Base-by-base conservation (phyloP, 1,140 invertebrate species). In the Orius insidiosus region DNA sequence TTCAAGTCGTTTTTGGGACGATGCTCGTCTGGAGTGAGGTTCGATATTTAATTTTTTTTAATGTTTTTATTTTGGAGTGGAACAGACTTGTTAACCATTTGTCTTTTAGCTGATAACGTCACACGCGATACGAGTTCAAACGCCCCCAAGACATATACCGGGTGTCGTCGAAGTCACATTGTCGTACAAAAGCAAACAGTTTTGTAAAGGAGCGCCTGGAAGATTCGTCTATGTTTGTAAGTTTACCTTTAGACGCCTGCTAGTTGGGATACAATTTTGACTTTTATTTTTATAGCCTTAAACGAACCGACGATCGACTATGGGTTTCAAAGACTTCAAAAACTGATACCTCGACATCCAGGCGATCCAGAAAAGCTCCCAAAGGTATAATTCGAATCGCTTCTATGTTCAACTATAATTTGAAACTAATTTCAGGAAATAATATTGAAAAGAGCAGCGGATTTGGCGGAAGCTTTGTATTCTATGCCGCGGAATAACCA, bases 21-120 rank as follows among this genome's bases (percentile, higher is more conserved):
- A 94, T 95, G 83, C 68, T 96, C 5, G 94, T 98, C n/a, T 99
- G 94, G 93, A 96, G 90, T 63, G 96, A 98, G 79, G 87, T 93
- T 61, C 73, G 35, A 36, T 36, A 36, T 36, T 36, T 36, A 15
- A 15, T 15, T 36, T 40, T 40, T 40, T 13, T 13, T n/a, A 3
- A 9, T 11, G 35, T 36, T n/a, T n/a, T 11, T n/a, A 36, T n/a
- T 36, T 3, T 36, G 3, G 14, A 36, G n/a, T 11, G 35, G 9
- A n/a, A 36, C 5, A 36, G n/a, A n/a, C 14, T 3, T 11, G 35
- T 36, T 15, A 41, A 41, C 15, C n/a, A 13, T 41, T 16, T 13
- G 10, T 41, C 11, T 49, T 68, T 69, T 34, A 93, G 85, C 65
- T 98, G 55, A 88, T 98, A 59, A 98, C 95, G 53, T 88, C 93